Percentiles rank a stretch among this genome's conserved stretches.
Evolutionary conservation across 2,113 vertebrate species (phyloP).

Genomic region (Setophaga coronata): DNA sequence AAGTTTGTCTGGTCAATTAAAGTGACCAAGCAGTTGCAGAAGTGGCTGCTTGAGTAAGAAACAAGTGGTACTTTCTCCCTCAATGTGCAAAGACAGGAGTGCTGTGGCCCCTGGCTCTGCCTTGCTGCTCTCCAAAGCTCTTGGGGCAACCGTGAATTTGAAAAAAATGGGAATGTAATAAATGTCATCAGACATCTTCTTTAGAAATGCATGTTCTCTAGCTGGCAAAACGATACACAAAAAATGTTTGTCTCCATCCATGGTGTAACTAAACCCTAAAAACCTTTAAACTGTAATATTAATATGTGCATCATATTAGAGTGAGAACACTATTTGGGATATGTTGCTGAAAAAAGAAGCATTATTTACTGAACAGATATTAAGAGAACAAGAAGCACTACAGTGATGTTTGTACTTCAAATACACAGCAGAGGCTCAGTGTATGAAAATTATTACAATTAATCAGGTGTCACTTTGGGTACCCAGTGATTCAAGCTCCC

Average conservation of each 20-base stretch:
- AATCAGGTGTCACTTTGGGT: not conserved
- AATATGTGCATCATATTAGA: not conserved
- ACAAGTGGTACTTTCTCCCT: not conserved
- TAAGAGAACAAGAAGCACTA: not conserved
- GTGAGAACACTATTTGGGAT: not conserved
- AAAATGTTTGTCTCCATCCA: not conserved
- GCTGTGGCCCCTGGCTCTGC: not conserved
- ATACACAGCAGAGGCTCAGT: not conserved
- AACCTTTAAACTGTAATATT: not conserved
- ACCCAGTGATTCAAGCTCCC: not conserved
- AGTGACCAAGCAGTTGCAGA: not conserved
- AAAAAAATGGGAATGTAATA: not conserved
- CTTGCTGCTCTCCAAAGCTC: not conserved
- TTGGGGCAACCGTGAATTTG: not conserved
- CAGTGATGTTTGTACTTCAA: not conserved
- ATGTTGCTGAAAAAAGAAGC: not conserved
- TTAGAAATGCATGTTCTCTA: not conserved
- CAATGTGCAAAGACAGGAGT: not conserved
- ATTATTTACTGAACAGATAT: not conserved
- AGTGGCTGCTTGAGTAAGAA: not conserved
- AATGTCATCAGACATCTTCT: not conserved
- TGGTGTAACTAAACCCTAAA: not conserved
- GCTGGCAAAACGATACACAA: accelerated
- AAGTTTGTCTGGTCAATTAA: not conserved
- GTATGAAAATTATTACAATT: not conserved